A percentile compares a stretch with the other conserved stretches of the same genome.
Evolutionary conservation across 2,113 vertebrate species (phyloP).

Genomic region (Hypocryptadius cinnamomeus): DNA sequence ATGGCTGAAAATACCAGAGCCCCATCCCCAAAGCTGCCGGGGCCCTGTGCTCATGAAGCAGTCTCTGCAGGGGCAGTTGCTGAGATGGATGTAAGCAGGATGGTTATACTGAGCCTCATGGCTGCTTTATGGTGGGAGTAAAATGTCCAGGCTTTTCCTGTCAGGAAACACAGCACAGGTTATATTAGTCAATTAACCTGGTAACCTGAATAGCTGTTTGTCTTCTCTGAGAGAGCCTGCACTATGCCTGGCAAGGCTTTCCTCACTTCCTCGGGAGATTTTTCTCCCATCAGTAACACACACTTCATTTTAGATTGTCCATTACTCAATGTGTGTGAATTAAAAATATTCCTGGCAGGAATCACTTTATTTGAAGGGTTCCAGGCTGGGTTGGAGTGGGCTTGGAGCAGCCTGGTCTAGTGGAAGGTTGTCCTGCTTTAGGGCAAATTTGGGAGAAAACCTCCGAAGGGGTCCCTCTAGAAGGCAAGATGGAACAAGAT

Average conservation of each 20-base stretch:
- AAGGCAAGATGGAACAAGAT: not conserved
- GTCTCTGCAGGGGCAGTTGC: not conserved
- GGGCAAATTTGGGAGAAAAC: not conserved
- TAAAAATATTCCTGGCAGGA: not conserved
- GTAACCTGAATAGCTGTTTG: not conserved
- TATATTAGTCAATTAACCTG: slow-evolving; percentile 49
- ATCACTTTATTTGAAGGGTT: not conserved
- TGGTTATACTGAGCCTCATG: not conserved
- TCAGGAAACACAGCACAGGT: not conserved
- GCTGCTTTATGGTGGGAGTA: slow-evolving; percentile 20
- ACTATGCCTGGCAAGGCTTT: not conserved
- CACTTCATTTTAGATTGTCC: not conserved
- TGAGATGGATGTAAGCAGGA: not conserved
- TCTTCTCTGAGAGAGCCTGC: not conserved
- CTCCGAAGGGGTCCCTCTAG: not conserved
- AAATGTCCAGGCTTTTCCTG: not conserved
- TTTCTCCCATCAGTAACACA: not conserved
- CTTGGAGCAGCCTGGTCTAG: not conserved
- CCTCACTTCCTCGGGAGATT: not conserved
- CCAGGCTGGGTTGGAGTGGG: not conserved
- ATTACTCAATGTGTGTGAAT: not conserved
- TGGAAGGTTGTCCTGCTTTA: not conserved
- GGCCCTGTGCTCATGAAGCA: not conserved
- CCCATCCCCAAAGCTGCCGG: not conserved
- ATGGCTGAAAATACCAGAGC: not conserved